These are phyloP conservation scores for Mythimna pallens DNA, from an alignment of 2,888 invertebrate genomes.

Conservation along the genomic window DNA sequence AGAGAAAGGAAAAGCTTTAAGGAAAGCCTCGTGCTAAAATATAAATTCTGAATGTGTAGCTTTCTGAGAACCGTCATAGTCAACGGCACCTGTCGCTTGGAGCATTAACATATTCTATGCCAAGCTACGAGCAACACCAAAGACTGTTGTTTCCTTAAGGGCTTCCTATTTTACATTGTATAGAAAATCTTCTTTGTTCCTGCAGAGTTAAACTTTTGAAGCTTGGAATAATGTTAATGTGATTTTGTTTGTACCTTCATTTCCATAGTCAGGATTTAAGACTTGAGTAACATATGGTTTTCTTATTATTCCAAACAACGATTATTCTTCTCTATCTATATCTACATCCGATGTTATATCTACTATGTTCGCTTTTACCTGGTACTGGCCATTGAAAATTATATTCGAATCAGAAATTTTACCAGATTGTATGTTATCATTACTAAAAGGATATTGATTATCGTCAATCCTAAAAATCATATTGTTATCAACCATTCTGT, in stretches of 20 bases:
- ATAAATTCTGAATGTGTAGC: constrained; percentile 48
- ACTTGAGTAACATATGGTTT: not conserved
- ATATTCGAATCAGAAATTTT: not conserved
- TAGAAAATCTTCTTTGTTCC: constrained; percentile 27
- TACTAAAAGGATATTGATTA: not conserved
- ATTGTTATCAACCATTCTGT: no score
- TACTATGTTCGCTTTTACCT: no score
- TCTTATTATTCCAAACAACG: not conserved
- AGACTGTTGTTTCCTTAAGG: constrained; percentile 38
- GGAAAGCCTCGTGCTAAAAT: constrained; percentile 35
- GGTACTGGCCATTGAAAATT: no score
- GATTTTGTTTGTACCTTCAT: constrained; percentile 31
- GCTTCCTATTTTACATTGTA: constrained; percentile 38
- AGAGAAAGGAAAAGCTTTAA: not conserved
- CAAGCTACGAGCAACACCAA: constrained; percentile 31
- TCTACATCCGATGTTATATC: no score
- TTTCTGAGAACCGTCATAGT: constrained; percentile 37
- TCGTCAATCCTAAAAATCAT: not conserved
- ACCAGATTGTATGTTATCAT: not conserved
- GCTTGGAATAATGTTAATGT: constrained; percentile 42
- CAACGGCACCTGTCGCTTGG: constrained; percentile 53
- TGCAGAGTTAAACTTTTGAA: constrained; percentile 39
- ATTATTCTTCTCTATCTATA: not conserved
- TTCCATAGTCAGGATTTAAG: not conserved
- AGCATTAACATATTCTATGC: constrained; percentile 54